Base-by-base conservation (phyloP, 2,797 vertebrate genomes). In the Selene dorsalis region DNA sequence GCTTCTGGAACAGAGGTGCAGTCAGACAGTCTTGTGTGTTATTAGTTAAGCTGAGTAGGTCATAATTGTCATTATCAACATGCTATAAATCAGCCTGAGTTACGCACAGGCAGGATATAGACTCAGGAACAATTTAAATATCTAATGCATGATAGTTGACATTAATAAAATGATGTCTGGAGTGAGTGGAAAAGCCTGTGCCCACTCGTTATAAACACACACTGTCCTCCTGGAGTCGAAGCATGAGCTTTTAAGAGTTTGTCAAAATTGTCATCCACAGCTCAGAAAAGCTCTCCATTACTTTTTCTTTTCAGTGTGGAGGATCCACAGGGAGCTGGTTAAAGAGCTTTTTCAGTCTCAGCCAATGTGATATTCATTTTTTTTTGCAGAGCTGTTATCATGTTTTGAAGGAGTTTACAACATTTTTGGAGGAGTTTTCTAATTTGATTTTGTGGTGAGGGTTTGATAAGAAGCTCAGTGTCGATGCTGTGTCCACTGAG, bases 241-340 rank as follows among this genome's bases (percentile, higher is more conserved):
- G 53, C 35, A 43, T 17, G 58, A 69, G 62, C 32, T 77, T 66
- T 28, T 14, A 50, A 53, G 32, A 73, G 59, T 63, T 59, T 78
- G 80, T 84, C 66, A 76, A 35, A 79, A 22, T 68, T 71, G 74
- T 77, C 72, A 62, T 18, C 53, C n/a, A 6, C 28, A n/a, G 47
- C 47, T 69, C 65, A 35, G 41, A 50, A 20, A 0, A 6, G 39
- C 61, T 68, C 77, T 65, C 73, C 26, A 53, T 79, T 69, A 64
- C 13, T 47, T 59, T 55, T 50, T 3, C 16, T 17, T 24, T 30
- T 60, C 12, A 26, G 11, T 58, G 5, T 30, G 32, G 3, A 71
- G 52, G 28, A 41, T 66, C 75, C 57, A 17, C 14, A 0, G 45
- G 58, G 62, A 81, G 68, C 47, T 55, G 64, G 30, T 22, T 38